Base-by-base conservation (phyloP, 2,888 invertebrate genomes). In the Megalurothrips usitatus region DNA sequence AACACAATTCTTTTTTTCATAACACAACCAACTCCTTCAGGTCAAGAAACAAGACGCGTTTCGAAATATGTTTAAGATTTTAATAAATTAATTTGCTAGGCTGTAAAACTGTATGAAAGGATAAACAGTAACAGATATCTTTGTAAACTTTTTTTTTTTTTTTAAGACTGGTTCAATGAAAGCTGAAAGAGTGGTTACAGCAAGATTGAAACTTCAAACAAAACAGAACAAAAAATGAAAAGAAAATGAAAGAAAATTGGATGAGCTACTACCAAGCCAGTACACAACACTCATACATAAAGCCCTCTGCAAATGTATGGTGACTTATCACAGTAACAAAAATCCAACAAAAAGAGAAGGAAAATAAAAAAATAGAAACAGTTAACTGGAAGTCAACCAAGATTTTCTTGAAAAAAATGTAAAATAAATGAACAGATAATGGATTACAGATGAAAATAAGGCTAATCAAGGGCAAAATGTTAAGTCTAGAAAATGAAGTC, bases 211-310 rank as follows among this genome's bases (percentile, higher is more conserved):
- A 43, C 34, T 43, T 43, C 34, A 43, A 43, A 43, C 34, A 43
- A 43, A 43, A 43, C 34, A 43, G 17, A 14, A 11, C 52, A 14
- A 14, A 52, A 3, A 52, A 3, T 52, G 17, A 3, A 43, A 43
- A 43, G 6, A 43, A 43, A 43, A 43, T 2, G 34, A 43, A 43
- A 43, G 34, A 43, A 43, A 43, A 47, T 28, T 68, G 68, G 63
- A 80, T 26, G 28, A 80, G 80, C 80, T 80, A 80, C 80, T 80
- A 80, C 43, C 43, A 80, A 58, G 80, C 58, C 58, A 80, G 43
- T 68, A 80, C 80, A 80, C 68, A 63, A 80, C 68, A 75, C 68
- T 75, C 68, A 26, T 75, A 26, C 23, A 75, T 3, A 75, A 75
- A 75, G 68, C 68, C 68, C 23, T 75, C 68, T 75, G 23, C 68